phyloP scores from a whole-genome alignment of 2,797 vertebrate genomes.

The Molossus alvarezi region DNA sequence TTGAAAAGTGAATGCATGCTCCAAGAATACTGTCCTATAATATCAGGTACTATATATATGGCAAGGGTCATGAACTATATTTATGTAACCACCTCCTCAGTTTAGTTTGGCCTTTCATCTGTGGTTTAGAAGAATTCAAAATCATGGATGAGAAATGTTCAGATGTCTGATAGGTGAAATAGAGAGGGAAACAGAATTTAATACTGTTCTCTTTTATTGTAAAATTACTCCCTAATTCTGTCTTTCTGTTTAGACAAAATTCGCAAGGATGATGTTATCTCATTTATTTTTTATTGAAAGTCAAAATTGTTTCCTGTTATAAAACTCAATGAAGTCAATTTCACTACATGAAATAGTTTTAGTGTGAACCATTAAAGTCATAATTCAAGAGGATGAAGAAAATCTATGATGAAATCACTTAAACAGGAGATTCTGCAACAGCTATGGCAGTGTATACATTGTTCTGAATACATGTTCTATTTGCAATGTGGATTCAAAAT shows the following conservation, averaged over 20 bases:
- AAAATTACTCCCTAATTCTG: constrained; percentile 16
- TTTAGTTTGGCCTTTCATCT: constrained; percentile 58
- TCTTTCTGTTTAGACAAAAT: constrained; percentile 71
- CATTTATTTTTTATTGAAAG: constrained; percentile 70
- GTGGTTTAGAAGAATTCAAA: constrained; percentile 70
- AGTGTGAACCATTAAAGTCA: constrained; percentile 47
- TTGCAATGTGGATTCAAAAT: neutral
- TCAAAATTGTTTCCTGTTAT: constrained; percentile 73
- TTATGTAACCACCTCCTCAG: constrained; percentile 76
- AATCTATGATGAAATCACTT: constrained; percentile 56
- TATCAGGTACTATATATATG: constrained; percentile 72
- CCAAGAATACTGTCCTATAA: constrained; percentile 74
- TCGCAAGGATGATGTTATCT: constrained; percentile 59
- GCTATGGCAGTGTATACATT: neutral
- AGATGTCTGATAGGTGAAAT: constrained; percentile 51
- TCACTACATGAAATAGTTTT: constrained; percentile 66
- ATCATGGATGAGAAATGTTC: constrained; percentile 16
- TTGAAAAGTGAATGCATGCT: constrained; percentile 64
- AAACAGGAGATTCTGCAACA: constrained; percentile 5
- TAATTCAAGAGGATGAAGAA: constrained; percentile 67
- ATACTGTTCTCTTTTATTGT: constrained; percentile 31
- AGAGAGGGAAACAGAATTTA: constrained; percentile 48
- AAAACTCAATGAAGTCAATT: constrained; percentile 74
- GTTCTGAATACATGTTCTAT: neutral
- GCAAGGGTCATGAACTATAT: constrained; percentile 83